Conservation (phyloP, 2,888 invertebrate genomes). For the Pristionchus exspectatus region DNA sequence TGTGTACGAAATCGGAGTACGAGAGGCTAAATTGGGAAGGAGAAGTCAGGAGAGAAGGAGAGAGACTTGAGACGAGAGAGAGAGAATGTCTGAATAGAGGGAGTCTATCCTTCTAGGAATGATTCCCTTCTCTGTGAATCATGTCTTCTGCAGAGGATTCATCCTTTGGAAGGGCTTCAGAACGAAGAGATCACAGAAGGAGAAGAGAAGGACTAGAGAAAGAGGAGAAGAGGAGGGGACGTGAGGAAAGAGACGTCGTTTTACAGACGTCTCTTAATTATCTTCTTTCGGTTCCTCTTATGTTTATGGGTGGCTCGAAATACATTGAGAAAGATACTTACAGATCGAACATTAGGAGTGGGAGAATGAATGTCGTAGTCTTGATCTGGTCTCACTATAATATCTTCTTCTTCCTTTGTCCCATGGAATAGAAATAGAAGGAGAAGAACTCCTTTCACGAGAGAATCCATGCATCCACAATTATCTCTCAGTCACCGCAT, state of each 20-base stretch:
- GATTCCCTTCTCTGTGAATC: neutral
- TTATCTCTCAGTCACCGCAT: conserved; percentile 4
- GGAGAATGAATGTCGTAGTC: neutral
- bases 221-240: conserved; percentile 33
- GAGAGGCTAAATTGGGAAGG: conserved; percentile 35
- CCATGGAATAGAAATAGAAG: neutral
- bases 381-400: neutral
- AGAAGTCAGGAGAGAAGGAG: conserved; percentile 8
- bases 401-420: neutral
- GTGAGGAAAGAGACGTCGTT: conserved; percentile 42
- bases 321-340: neutral
- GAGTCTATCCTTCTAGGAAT: conserved; percentile 1
- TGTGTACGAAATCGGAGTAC: conserved; percentile 33
- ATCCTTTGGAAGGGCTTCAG: neutral
- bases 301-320: neutral
- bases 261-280: conserved; percentile 6
- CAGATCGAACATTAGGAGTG: neutral
- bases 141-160: neutral
- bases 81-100: conserved; percentile 7
- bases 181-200: neutral
- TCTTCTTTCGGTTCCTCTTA: conserved; percentile 49
- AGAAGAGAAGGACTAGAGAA: neutral
- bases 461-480: conserved; percentile 20
- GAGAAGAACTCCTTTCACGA: neutral
- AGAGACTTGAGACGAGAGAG: conserved; percentile 4